Evolutionary conservation across 1,140 invertebrate genomes (phyloP).

Genomic region (roundworm (Caenorhabditis elegans)): DNA sequence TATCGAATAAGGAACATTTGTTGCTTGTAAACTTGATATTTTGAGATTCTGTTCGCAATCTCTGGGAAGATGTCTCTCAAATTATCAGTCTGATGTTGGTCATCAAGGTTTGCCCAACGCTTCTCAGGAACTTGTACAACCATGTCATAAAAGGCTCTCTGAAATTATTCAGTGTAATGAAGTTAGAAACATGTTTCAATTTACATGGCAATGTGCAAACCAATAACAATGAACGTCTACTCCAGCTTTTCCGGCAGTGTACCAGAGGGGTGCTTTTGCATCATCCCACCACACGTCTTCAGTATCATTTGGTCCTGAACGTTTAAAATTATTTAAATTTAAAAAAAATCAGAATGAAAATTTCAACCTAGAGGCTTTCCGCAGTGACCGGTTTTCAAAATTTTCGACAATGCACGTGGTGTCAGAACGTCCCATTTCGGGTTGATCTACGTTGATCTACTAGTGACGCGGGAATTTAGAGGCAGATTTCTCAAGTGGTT

Average conservation of each 20-base stretch:
- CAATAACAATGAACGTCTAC: constrained; percentile 66
- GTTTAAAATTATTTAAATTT: neutral
- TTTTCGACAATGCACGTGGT: too few species aligned
- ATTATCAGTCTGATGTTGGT: constrained; percentile 33
- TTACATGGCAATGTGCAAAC: constrained; percentile 64
- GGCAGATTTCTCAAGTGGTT: too few species aligned
- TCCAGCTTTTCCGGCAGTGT: constrained; percentile 61
- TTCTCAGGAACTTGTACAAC: constrained; percentile 61
- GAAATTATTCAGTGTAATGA: neutral
- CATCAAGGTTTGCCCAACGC: constrained; percentile 26
- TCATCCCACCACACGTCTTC: constrained; percentile 60
- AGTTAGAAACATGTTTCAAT: neutral
- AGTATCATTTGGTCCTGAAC: constrained; percentile 57
- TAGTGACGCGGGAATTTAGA: too few species aligned
- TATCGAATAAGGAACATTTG: constrained; percentile 49
- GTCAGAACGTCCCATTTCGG: too few species aligned
- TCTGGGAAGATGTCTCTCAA: constrained; percentile 43
- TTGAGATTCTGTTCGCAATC: constrained; percentile 61
- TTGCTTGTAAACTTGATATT: constrained; percentile 62
- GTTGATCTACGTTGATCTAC: too few species aligned
- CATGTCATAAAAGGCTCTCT: constrained; percentile 60
- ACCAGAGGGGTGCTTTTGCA: constrained; percentile 59
- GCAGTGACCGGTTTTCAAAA: too few species aligned
- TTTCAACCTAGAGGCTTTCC: too few species aligned
- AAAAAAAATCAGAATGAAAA: too few species aligned